Percentiles rank a stretch among this genome's conserved stretches.
Evolutionary conservation across 2,797 vertebrate species (phyloP).

Genomic region (Merluccius polli): DNA sequence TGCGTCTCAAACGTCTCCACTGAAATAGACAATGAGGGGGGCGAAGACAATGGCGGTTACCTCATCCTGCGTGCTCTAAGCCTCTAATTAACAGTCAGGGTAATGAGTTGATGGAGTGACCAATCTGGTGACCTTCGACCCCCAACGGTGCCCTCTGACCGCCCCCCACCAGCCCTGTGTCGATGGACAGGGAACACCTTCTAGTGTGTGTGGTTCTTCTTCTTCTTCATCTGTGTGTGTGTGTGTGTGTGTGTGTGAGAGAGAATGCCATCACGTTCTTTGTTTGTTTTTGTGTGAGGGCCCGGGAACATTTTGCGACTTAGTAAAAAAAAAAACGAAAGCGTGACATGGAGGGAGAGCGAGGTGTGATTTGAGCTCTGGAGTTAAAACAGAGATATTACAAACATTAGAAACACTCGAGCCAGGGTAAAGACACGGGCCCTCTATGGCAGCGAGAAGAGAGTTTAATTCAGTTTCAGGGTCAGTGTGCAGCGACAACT

Average conservation of each 20-base stretch:
- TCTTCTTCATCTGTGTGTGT: neutral
- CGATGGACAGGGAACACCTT: slow-evolving; percentile 71
- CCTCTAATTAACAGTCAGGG: slow-evolving; percentile 72
- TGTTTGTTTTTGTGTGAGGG: too few species aligned
- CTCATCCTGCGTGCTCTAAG: slow-evolving; percentile 62
- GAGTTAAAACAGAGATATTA: neutral
- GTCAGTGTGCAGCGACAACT: slow-evolving; percentile 32
- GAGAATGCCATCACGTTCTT: too few species aligned
- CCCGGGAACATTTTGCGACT: too few species aligned
- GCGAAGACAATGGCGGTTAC: slow-evolving; percentile 33
- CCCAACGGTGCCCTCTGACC: slow-evolving; percentile 65
- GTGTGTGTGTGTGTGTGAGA: slow-evolving; percentile 6
- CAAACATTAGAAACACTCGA: neutral
- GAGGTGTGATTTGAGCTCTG: too few species aligned
- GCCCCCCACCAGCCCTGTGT: slow-evolving; percentile 47
- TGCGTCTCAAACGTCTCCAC: neutral
- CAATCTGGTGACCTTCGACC: slow-evolving; percentile 66
- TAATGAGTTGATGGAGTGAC: slow-evolving; percentile 75
- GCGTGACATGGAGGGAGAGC: too few species aligned
- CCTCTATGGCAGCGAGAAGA: neutral
- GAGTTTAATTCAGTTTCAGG: slow-evolving; percentile 48
- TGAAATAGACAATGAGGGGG: slow-evolving; percentile 11
- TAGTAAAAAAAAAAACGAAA: too few species aligned
- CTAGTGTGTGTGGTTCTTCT: slow-evolving; percentile 21
- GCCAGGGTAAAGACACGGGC: neutral